A percentile compares a stretch with the other conserved stretches of the same genome.
Conservation (phyloP, 2,888 invertebrate genomes). For the Sycophila texana region DNA sequence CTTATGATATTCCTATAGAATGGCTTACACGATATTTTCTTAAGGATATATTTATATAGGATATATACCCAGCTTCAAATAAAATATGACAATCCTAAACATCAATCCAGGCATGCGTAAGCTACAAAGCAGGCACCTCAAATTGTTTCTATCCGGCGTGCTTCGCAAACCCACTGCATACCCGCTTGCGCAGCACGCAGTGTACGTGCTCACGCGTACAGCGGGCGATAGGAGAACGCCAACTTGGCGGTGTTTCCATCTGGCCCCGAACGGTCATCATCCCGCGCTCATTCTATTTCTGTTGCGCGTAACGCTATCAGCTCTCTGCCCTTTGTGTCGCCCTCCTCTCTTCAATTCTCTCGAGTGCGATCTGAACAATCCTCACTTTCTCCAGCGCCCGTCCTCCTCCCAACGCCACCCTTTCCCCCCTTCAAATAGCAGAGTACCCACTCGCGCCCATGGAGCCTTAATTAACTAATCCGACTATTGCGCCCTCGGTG, state of each 20-base stretch:
- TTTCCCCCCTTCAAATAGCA: slow-evolving; percentile 1
- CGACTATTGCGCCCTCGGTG: slow-evolving; percentile 6
- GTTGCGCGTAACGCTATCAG: not conserved
- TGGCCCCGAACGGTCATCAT: slow-evolving; percentile 8
- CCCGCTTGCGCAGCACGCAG: not conserved
- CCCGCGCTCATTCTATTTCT: not conserved
- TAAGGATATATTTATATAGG: too few relatives aligned
- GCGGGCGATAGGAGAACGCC: not conserved
- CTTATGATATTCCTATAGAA: too few relatives aligned
- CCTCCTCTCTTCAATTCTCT: not conserved
- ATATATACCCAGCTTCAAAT: too few relatives aligned
- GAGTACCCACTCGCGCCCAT: not conserved
- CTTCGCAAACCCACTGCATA: not conserved
- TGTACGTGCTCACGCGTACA: not conserved
- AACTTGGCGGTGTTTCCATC: slow-evolving; percentile 14
- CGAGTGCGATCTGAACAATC: slow-evolving; percentile 2
- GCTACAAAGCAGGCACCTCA: not conserved
- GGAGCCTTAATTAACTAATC: slow-evolving; percentile 46
- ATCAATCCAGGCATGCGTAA: too few relatives aligned
- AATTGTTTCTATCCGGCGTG: not conserved
- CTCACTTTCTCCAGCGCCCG: not conserved
- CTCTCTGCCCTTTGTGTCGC: slow-evolving; percentile 6
- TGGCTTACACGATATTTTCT: too few relatives aligned
- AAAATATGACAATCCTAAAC: too few relatives aligned
- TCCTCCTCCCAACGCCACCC: not conserved